Percentiles rank a stretch among this genome's conserved stretches.
Conservation (phyloP, 2,113 vertebrate species). For the Barbus barbus region DNA sequence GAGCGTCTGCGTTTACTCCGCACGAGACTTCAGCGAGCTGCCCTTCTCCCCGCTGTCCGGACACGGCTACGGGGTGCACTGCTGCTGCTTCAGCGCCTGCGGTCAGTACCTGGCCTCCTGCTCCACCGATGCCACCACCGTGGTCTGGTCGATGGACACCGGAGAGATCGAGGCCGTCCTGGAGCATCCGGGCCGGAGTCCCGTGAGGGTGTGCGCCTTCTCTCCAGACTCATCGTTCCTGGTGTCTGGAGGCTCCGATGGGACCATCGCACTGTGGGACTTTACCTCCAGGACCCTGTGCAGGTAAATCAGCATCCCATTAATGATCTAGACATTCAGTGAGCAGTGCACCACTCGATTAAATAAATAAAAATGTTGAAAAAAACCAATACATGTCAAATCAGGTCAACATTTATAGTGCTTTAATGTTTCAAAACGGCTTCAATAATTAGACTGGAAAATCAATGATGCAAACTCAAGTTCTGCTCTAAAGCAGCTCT, state of each 20-base stretch:
- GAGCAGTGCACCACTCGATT: too few relatives aligned
- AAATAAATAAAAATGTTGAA: neutral
- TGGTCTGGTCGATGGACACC: conserved; percentile 77
- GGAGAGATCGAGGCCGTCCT: conserved; percentile 81
- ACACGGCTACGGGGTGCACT: conserved; percentile 90
- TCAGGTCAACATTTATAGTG: neutral
- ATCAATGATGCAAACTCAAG: neutral
- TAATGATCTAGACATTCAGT: too few relatives aligned
- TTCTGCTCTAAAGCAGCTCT: neutral
- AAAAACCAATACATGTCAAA: neutral
- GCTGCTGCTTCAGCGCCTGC: conserved; percentile 89
- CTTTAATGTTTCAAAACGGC: neutral
- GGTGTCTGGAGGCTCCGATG: conserved; percentile 87
- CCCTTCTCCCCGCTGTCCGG: conserved; percentile 84
- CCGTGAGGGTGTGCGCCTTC: conserved; percentile 85
- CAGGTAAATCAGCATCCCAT: conserved; percentile 71
- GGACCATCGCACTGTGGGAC: conserved; percentile 86
- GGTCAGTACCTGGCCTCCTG: conserved; percentile 86
- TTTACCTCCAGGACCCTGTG: conserved; percentile 70
- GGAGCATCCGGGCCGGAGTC: conserved; percentile 84
- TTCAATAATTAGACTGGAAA: neutral
- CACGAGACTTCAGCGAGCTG: conserved; percentile 79
- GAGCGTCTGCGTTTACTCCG: conserved; percentile 83
- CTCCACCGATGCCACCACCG: conserved; percentile 87
- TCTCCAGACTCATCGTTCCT: conserved; percentile 76